Percentiles rank a stretch among this genome's conserved stretches.
These are phyloP conservation scores for Strigamia crassipes DNA, from an alignment of 2,888 invertebrate genomes.

Conservation along the genomic window DNA sequence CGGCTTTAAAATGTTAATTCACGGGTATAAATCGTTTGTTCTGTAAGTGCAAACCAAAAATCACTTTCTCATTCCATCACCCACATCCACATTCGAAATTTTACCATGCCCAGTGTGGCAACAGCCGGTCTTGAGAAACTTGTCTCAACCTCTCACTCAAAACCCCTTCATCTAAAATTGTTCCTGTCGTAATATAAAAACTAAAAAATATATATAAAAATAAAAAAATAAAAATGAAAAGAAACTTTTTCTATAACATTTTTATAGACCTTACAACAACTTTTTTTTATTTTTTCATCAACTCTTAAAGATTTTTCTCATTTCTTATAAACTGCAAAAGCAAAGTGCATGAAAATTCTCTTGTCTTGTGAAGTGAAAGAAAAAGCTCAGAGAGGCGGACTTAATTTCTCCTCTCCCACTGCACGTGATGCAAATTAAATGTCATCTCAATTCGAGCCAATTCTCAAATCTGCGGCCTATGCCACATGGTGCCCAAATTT, in stretches of 20 bases:
- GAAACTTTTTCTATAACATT: background rate
- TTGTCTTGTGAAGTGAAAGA: constrained; percentile 19
- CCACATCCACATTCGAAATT: background rate
- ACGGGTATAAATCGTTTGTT: background rate
- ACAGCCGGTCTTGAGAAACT: constrained; percentile 22
- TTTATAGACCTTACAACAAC: background rate
- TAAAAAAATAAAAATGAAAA: background rate
- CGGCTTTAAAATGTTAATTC: background rate
- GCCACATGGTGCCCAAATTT: constrained; percentile 39
- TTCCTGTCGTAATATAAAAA: constrained; percentile 21
- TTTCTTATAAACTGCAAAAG: constrained; percentile 20
- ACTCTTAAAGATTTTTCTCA: background rate
- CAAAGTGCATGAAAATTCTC: constrained; percentile 30
- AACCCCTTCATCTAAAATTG: constrained; percentile 2
- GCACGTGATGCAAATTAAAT: constrained; percentile 46
- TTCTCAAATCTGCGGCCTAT: constrained; percentile 28
- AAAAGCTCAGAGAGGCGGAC: constrained; percentile 22
- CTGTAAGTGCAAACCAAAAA: background rate
- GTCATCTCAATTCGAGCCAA: constrained; percentile 45
- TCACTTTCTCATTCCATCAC: background rate
- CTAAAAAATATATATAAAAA: background rate
- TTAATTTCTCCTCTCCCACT: constrained; percentile 29
- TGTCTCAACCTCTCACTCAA: constrained; percentile 30
- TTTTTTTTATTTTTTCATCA: background rate
- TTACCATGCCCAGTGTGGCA: constrained; percentile 22